Conservation (phyloP, 2,113 vertebrate species). For the Setophaga petechia region DNA sequence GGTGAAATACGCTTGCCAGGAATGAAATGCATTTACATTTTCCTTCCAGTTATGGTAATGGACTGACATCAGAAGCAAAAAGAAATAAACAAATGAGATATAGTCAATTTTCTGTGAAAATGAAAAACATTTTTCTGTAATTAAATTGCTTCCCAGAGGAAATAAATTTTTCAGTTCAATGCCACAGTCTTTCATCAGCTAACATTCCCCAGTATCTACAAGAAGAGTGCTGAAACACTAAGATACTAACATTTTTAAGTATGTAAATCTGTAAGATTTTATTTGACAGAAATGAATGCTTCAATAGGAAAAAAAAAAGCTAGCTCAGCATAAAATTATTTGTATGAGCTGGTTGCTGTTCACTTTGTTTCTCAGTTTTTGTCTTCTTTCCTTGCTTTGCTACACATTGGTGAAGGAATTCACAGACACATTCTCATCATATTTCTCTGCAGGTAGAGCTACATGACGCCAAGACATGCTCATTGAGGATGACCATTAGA, state of each 20-base stretch:
- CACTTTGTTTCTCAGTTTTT: neutral
- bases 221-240: neutral
- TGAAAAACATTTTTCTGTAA: conserved; percentile 13
- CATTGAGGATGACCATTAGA: neutral
- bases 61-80: neutral
- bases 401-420: neutral
- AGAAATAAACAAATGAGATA: conserved; percentile 23
- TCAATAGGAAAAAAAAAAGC: neutral
- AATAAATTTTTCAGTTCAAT: neutral
- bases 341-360: neutral
- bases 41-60: neutral
- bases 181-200: neutral
- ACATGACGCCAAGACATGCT: neutral
- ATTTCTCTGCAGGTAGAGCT: neutral
- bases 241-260: neutral
- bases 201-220: neutral
- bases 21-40: conserved; percentile 39
- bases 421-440: neutral
- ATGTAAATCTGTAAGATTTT: neutral
- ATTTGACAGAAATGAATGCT: neutral
- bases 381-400: neutral
- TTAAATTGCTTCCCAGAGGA: conserved; percentile 47
- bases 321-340: neutral
- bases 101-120: conserved; percentile 23
- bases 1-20: neutral